Conservation (phyloP, 2,888 invertebrate species). For the Cephus pygmeus region DNA sequence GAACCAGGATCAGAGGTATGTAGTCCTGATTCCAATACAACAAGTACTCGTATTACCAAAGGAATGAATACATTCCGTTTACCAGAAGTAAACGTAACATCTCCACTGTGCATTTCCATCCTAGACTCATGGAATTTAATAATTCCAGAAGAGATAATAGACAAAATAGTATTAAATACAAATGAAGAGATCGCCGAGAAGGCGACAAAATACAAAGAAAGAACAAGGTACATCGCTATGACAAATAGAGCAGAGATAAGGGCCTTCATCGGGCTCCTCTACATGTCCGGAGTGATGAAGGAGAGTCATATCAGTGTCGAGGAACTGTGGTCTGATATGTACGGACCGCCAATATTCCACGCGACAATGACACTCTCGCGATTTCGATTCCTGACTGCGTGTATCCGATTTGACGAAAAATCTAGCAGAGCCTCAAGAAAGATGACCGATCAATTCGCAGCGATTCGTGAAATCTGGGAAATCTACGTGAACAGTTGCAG, state of each 20-base stretch:
- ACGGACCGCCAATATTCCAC: conserved; percentile 19
- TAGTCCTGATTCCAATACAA: neutral
- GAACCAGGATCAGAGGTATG: neutral
- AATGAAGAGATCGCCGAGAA: conserved; percentile 17
- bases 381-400: conserved; percentile 16
- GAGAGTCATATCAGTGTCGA: conserved; percentile 17
- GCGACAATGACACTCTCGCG: conserved; percentile 17
- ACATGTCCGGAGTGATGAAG: conserved; percentile 17
- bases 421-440: conserved; percentile 9
- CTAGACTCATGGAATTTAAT: conserved; percentile 21
- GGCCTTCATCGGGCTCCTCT: conserved; percentile 19
- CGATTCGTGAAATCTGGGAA: conserved; percentile 24
- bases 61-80: neutral
- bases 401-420: conserved; percentile 18
- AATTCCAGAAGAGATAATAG: conserved; percentile 15
- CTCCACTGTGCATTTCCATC: conserved; percentile 14
- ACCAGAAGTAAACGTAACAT: conserved; percentile 10
- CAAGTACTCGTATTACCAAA: neutral
- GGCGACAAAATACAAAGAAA: conserved; percentile 12
- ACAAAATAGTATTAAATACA: conserved; percentile 15
- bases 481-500: conserved; percentile 24
- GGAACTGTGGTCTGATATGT: conserved; percentile 20
- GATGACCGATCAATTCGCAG: conserved; percentile 18
- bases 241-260: conserved; percentile 8
- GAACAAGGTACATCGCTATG: conserved; percentile 8